Evolutionary conservation across 2,888 invertebrate genomes (phyloP), one percentile per base, ranked within the genome.

Genomic region (Caenorhabditis macrosperma): DNA sequence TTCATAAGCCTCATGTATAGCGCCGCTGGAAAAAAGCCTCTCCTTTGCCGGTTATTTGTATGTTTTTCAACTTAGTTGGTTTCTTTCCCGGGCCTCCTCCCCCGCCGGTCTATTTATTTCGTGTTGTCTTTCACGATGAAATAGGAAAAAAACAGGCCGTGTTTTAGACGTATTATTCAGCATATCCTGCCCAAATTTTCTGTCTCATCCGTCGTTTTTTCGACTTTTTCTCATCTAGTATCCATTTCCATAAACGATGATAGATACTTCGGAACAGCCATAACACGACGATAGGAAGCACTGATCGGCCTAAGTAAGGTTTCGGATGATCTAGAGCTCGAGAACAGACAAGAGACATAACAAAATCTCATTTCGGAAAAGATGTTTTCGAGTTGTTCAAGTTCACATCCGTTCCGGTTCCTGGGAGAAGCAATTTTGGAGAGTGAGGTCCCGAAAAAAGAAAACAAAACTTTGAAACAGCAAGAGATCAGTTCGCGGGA

Each of bases 61-160:
- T 71, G 71, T 71, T 71, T 71, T 71, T 61, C 71, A 55, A 61
- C 61, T 71, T 61, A 60, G 69, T 63, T 35, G 60, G 52, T 61
- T 55, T 71, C 17, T 68, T 69, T 46, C 30, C 60, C 44, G 54
- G 46, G 41, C 44, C 41, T 38, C 38, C 30, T 41, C 26, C 30
- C 7, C 59, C 46, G 50, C 54, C 55, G 28, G 26, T 66, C 35
- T 28, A 15, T 17, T 54, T 35, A n/a, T 61, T 24, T 28, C 26
- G 50, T 66, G 55, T 66, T 55, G 44, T 33, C 55, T 26, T 28
- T 52, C 52, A 20, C 6, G 44, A 68, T 48, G 50, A 59, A 55
- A 52, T 46, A 38, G 46, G 44, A 60, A 41, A 59, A 69, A 54
- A 69, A 57, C 38, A 72, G 54, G 57, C 48, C 28, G 64, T 72